Evolutionary conservation across 92 coral and sea anemone species (phyloP).

Genomic region (Epizoanthus fatuus): DNA sequence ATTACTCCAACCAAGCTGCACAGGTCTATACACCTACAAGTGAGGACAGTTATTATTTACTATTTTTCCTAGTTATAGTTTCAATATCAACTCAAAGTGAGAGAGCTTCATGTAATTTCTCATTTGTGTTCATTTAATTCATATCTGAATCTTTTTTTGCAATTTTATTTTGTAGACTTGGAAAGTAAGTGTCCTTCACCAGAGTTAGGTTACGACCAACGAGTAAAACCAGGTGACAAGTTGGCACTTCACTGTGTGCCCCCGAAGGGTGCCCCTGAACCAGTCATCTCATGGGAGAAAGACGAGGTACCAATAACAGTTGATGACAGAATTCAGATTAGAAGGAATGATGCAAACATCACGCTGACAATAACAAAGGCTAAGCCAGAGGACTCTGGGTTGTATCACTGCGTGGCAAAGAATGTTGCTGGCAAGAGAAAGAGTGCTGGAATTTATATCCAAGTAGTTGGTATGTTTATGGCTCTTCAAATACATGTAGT

Average conservation of each 20-base stretch:
- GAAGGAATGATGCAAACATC: constrained; percentile 5
- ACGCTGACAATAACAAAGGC: neutral
- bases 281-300: constrained; percentile 2
- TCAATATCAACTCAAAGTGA: no score
- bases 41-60: no score
- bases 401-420: constrained; percentile 23
- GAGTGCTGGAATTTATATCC: constrained; percentile 7
- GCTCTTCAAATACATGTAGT: neutral
- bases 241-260: constrained; percentile 14
- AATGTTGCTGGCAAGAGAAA: constrained; percentile 16
- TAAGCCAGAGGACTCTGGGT: constrained; percentile 15
- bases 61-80: no score
- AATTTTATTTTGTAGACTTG: neutral
- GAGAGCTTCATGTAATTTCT: neutral
- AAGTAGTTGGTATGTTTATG: constrained; percentile 21
- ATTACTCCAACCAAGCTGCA: no score
- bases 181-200: neutral
- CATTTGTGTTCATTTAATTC: neutral
- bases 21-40: no score
- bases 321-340: constrained; percentile 40
- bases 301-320: neutral
- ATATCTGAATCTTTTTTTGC: neutral
- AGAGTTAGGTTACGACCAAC: neutral
- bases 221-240: neutral
- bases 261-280: constrained; percentile 20